Percentiles rank a stretch among this genome's conserved stretches.
Evolutionary conservation across 2,797 vertebrate species (phyloP).

Genomic region (Muraenolepis orangiensis): DNA sequence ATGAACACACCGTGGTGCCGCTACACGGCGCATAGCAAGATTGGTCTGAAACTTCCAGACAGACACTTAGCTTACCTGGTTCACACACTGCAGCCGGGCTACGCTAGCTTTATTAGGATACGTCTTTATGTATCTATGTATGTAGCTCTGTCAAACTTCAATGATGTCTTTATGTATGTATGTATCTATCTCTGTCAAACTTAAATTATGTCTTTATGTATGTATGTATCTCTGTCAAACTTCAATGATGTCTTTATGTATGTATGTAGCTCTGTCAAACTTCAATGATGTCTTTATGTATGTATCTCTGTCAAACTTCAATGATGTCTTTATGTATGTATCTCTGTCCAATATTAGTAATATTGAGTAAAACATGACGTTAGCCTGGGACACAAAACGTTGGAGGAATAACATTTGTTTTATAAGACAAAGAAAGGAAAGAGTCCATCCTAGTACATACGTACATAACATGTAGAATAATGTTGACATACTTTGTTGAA

Average conservation of each 20-base stretch:
- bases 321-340: not conserved
- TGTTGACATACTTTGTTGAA: not conserved
- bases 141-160: too few species aligned
- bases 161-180: not conserved
- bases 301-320: too few species aligned
- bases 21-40: conserved; percentile 25
- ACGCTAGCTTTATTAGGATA: conserved; percentile 9
- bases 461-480: not conserved
- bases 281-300: not conserved
- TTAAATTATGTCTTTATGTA: too few species aligned
- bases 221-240: not conserved
- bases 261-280: too few species aligned
- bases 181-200: not conserved
- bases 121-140: not conserved
- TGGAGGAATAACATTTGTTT: not conserved
- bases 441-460: too few species aligned
- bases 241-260: too few species aligned
- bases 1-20: conserved; percentile 46
- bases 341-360: too few species aligned
- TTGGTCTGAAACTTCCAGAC: conserved; percentile 10
- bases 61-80: conserved; percentile 22
- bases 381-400: not conserved
- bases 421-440: too few species aligned
- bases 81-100: not conserved
- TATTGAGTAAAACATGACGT: not conserved